Evolutionary conservation across 2,888 invertebrate species (phyloP).

Genomic region (Lasius fuliginosus): DNA sequence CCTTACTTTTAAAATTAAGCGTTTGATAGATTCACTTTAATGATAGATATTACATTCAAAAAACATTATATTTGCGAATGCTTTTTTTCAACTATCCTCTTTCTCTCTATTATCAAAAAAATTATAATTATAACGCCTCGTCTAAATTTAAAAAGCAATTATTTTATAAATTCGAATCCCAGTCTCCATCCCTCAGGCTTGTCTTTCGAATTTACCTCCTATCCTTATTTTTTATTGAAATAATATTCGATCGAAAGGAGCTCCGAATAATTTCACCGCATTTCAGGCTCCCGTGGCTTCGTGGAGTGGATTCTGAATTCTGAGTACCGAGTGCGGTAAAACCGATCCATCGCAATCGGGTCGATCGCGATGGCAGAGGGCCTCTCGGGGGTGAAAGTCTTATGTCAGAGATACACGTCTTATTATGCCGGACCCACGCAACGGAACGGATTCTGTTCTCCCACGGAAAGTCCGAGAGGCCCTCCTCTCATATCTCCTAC

Average conservation of each 20-base stretch:
- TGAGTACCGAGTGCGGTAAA: background rate
- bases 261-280: conserved; percentile 1
- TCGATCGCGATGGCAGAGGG: conserved; percentile 32
- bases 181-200: background rate
- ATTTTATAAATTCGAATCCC: no score
- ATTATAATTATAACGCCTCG: no score
- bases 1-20: no score
- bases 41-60: no score
- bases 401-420: conserved; percentile 83
- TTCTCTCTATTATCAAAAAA: no score
- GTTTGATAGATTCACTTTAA: no score
- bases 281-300: background rate
- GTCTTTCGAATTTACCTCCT: background rate
- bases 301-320: background rate
- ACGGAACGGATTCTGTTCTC: conserved; percentile 72
- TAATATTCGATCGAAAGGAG: background rate
- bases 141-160: no score
- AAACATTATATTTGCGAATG: no score
- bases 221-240: background rate
- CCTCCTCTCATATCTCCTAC: background rate
- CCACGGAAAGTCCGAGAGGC: conserved; percentile 66
- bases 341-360: conserved; percentile 9
- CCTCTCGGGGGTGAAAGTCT: conserved; percentile 84
- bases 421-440: conserved; percentile 80
- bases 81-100: no score